Percentiles rank a stretch among this genome's conserved stretches.
Evolutionary conservation across 2,797 vertebrate species (phyloP).

Genomic region (Tenualosa ilisha): DNA sequence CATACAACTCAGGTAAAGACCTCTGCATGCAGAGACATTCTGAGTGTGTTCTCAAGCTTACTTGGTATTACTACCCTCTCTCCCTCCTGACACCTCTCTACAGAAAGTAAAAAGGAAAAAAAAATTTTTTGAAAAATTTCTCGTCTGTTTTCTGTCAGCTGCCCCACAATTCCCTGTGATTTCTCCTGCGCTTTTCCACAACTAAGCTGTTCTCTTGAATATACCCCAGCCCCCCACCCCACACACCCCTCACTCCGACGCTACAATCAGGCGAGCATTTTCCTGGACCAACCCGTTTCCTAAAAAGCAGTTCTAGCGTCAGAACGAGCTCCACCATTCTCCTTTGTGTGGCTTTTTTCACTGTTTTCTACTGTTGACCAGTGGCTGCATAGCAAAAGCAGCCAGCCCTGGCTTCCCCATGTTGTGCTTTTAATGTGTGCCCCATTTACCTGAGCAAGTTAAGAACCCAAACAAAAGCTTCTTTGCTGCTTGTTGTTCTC

Average conservation of each 20-base stretch:
- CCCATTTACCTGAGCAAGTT: not conserved
- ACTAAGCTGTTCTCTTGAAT: slow-evolving; percentile 38
- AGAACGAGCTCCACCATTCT: too few species aligned
- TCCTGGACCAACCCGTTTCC: too few species aligned
- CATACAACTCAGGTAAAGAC: slow-evolving; percentile 93
- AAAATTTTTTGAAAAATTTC: not conserved
- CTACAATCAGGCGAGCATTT: slow-evolving; percentile 34
- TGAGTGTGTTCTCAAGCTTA: slow-evolving; percentile 58
- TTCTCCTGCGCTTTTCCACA: slow-evolving; percentile 29
- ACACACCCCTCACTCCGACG: not conserved
- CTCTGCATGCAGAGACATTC: slow-evolving; percentile 66
- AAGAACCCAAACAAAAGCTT: not conserved
- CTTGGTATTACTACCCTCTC: slow-evolving; percentile 25
- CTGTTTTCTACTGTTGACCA: too few species aligned
- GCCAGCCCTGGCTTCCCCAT: too few species aligned
- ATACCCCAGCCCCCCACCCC: not conserved
- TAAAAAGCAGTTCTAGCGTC: too few species aligned
- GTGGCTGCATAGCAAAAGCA: too few species aligned
- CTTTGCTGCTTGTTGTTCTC: not conserved
- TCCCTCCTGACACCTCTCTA: slow-evolving; percentile 27
- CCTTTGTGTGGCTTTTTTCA: too few species aligned
- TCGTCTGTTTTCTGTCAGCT: not conserved
- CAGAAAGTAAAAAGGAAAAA: slow-evolving; percentile 10
- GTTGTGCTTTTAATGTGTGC: too few species aligned
- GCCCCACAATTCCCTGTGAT: slow-evolving; percentile 36